Evolutionary conservation across 2,113 vertebrate genomes (phyloP).

Genomic region (Camarhynchus parvulus): DNA sequence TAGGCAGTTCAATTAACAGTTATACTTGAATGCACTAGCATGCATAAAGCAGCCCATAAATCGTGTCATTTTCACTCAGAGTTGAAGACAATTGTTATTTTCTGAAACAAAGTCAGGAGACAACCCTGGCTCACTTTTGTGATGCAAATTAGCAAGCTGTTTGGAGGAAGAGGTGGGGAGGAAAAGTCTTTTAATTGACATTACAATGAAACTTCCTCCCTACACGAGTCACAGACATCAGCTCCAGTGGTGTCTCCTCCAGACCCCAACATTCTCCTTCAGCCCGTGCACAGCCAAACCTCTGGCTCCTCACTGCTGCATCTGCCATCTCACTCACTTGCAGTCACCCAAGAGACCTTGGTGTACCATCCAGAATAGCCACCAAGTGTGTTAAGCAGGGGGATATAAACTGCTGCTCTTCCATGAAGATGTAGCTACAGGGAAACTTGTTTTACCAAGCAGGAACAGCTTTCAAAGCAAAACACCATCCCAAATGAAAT

Average conservation of each 20-base stretch:
- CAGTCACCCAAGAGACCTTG: neutral
- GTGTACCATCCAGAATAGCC: neutral
- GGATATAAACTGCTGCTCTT: neutral
- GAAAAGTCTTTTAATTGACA: neutral
- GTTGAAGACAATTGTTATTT: neutral
- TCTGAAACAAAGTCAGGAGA: neutral
- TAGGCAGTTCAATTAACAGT: neutral
- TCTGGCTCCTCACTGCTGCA: neutral
- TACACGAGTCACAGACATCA: neutral
- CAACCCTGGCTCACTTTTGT: neutral
- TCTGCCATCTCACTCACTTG: neutral
- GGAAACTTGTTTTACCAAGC: neutral
- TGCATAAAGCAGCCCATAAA: neutral
- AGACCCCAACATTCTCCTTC: neutral
- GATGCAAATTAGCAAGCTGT: neutral
- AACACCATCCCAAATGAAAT: neutral
- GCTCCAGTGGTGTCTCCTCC: neutral
- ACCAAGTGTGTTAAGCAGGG: neutral
- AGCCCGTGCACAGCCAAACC: fast-evolving
- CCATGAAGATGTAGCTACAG: neutral
- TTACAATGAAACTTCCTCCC: neutral
- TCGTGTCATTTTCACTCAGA: neutral
- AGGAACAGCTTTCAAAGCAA: neutral
- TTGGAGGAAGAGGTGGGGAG: neutral
- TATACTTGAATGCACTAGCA: neutral